Conservation (phyloP, 2,797 vertebrate genomes). For the Pantherophis alleghaniensis region DNA sequence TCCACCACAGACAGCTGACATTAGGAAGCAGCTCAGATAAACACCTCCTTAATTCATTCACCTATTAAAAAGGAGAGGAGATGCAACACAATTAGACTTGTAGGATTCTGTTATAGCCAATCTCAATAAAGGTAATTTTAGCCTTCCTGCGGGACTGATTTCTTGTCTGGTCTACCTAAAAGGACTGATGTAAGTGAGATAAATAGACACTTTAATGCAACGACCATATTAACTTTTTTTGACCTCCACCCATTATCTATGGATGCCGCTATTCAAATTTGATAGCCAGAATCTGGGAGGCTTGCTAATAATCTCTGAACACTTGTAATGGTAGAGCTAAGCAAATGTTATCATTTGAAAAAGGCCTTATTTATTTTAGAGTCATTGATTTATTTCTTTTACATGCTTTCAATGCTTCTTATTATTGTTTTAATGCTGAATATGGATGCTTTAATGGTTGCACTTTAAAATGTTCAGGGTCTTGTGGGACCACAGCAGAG, state of each 20-base stretch:
- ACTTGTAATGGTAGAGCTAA: not conserved
- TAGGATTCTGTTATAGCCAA: not conserved
- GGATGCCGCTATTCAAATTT: not conserved
- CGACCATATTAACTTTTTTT: not conserved
- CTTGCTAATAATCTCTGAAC: not conserved
- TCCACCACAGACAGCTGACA: not conserved
- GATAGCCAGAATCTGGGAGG: not conserved
- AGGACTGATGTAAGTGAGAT: not conserved
- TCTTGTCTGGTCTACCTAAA: not conserved
- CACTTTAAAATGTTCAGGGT: not conserved
- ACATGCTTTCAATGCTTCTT: not conserved
- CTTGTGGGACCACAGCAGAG: not conserved
- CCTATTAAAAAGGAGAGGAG: not conserved
- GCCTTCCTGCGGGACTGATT: not conserved
- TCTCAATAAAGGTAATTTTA: not conserved
- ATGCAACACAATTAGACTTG: not conserved
- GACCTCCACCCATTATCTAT: not conserved
- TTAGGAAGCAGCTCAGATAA: not conserved
- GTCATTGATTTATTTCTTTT: not conserved
- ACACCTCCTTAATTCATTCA: not conserved
- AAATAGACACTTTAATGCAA: not conserved
- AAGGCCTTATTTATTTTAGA: not conserved
- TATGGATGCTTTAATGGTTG: not conserved
- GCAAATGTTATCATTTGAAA: not conserved
- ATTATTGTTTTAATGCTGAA: not conserved